These are phyloP conservation scores for Tyria jacobaeae DNA, from an alignment of 2,888 invertebrate species.

Conservation along the genomic window DNA sequence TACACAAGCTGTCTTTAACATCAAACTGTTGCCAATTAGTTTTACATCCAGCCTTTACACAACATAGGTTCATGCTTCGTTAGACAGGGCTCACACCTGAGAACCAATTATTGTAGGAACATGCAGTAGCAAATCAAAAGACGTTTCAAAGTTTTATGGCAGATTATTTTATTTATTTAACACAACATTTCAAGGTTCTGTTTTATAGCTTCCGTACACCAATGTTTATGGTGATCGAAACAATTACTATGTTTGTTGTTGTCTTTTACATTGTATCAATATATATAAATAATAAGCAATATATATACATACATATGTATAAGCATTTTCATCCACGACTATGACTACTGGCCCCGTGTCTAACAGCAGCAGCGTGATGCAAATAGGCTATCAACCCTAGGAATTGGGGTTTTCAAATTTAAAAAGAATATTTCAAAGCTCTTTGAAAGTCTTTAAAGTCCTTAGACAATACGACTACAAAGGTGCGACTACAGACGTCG, in stretches of 20 bases:
- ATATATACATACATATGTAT: too few species aligned
- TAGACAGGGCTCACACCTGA: background rate
- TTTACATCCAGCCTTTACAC: background rate
- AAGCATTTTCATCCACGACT: background rate
- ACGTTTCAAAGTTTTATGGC: slow-evolving; percentile 6
- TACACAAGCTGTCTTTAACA: background rate
- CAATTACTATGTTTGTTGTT: slow-evolving; percentile 4
- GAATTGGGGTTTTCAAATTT: too few species aligned
- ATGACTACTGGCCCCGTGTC: too few species aligned
- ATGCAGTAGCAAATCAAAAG: slow-evolving; percentile 2
- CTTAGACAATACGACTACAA: too few species aligned
- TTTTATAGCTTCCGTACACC: slow-evolving; percentile 4
- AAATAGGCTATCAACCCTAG: too few species aligned
- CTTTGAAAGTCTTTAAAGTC: too few species aligned
- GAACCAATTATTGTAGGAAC: background rate
- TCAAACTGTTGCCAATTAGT: background rate
- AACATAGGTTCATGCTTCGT: background rate
- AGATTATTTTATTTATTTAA: slow-evolving; percentile 17
- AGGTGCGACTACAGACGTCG: too few species aligned
- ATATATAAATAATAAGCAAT: too few species aligned
- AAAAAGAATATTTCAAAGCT: too few species aligned
- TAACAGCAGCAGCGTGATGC: too few species aligned
- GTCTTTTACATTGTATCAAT: background rate
- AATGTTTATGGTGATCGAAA: slow-evolving; percentile 7
- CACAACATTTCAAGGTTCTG: slow-evolving; percentile 4